These are phyloP conservation scores for Cantharis nigra DNA, from an alignment of 2,888 invertebrate species.

Conservation along the genomic window DNA sequence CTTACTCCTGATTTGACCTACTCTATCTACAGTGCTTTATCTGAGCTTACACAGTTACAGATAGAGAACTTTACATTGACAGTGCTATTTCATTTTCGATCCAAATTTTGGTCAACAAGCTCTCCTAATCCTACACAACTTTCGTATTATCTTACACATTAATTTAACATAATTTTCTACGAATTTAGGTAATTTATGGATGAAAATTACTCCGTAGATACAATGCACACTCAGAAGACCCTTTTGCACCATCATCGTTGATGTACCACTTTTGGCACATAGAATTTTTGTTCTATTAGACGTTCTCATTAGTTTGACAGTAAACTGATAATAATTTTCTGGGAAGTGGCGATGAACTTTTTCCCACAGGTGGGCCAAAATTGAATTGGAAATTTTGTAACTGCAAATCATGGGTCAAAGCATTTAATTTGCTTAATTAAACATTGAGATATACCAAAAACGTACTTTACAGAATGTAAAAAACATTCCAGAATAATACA, in stretches of 20 bases:
- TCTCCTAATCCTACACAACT: conserved; percentile 4
- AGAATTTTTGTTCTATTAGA: background rate
- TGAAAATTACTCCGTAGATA: background rate
- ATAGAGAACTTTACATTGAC: conserved; percentile 18
- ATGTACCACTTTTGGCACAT: background rate
- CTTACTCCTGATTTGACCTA: conserved; percentile 23
- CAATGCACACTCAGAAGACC: background rate
- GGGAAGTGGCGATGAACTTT: no score
- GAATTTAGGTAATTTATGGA: background rate
- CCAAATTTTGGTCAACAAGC: conserved; percentile 16
- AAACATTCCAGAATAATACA: no score
- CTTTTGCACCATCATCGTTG: no score
- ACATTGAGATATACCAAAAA: no score
- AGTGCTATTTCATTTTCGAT: conserved; percentile 10
- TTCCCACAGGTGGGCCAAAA: no score
- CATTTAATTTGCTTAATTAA: no score
- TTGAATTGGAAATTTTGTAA: no score
- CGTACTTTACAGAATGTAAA: no score
- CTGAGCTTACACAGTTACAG: conserved; percentile 22
- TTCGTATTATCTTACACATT: background rate
- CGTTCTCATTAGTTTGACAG: no score
- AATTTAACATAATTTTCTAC: background rate
- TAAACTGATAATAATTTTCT: no score
- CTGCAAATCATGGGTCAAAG: no score
- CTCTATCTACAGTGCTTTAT: conserved; percentile 25